These are phyloP conservation scores for Paralinhomoeus sp. DNA, from an alignment of 2,888 invertebrate genomes.

Conservation along the genomic window DNA sequence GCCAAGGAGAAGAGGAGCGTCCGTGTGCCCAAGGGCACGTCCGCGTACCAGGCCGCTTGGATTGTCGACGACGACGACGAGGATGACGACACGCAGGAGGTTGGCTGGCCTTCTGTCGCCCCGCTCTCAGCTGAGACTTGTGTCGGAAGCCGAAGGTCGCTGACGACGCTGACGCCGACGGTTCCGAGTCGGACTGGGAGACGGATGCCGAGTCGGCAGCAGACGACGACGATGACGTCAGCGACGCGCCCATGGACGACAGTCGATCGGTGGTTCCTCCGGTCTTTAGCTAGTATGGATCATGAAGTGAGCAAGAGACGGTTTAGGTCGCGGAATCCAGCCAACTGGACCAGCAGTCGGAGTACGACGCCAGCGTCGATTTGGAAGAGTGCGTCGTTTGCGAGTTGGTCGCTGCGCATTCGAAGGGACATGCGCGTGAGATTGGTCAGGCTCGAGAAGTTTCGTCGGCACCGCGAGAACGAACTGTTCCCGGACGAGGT, in stretches of 20 bases:
- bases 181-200: not conserved
- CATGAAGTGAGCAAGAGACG: too few relatives aligned
- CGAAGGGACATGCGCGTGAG: not conserved
- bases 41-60: slow-evolving; percentile 78
- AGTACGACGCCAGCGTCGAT: slow-evolving; percentile 8
- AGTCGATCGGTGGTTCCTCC: too few relatives aligned
- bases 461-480: slow-evolving; percentile 40
- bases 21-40: slow-evolving; percentile 74
- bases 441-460: slow-evolving; percentile 23
- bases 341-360: not conserved
- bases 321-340: slow-evolving; percentile 35
- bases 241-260: too few relatives aligned
- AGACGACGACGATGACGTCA: too few relatives aligned
- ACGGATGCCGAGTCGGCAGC: too few relatives aligned
- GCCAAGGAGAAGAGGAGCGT: slow-evolving; percentile 35
- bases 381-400: slow-evolving; percentile 5
- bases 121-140: not conserved
- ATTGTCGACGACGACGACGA: slow-evolving; percentile 29
- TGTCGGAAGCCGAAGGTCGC: slow-evolving; percentile 19
- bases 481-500: slow-evolving; percentile 85
- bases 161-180: not conserved
- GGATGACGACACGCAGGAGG: slow-evolving; percentile 11
- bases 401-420: not conserved
- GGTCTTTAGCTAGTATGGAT: too few relatives aligned
- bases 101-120: not conserved